Evolutionary conservation across 1,140 invertebrate genomes (phyloP), one percentile per base, ranked within the genome.

Genomic region (Pachypsylla venusta): DNA sequence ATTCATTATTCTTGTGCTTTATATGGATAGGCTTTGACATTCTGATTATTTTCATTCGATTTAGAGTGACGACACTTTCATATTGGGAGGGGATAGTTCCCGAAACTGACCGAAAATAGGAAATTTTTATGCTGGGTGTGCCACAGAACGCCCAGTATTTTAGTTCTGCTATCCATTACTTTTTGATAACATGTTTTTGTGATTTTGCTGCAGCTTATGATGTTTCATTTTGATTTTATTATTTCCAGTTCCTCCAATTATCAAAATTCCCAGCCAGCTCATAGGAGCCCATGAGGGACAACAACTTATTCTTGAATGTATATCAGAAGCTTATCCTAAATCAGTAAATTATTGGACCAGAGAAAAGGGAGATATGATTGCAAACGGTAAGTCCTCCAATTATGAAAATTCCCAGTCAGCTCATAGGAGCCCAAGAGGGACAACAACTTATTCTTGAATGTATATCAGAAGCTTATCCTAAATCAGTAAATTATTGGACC

Each of bases 401-500:
- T n/a, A 7, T 35, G 30, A 35, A 10, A 35, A 35, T 35, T 35
- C 81, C 80, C 64, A 87, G 88, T 72, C 86, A 89, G 68, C 70
- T 89, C 25, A 84, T 89, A 2, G 86, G 85, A 1, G 85, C 83
- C 4, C 79, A 80, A 25, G 72, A 84, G 59, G 84, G 83, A 7
- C 80, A 87, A 59, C 75, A 81, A 64, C 75, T 88, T 62, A 82
- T 81, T 0, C 69, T 90, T 54, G 86, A 91, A 66, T 93, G 89
- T 66, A 79, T 82, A 63, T 88, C 85, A 0, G 88, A 92, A 70
- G 87, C 87, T 1, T 89, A 81, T 75, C 88, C 89, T 1, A 88
- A 87, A 68, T 87, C 88, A 20, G 86, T 89, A 55, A 89, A 87
- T 69, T 89, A 88, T 68, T 89, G 86, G 85, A 86, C 82, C 22